phyloP scores from a whole-genome alignment of 2,113 vertebrate genomes.

The Prionailurus viverrinus region DNA sequence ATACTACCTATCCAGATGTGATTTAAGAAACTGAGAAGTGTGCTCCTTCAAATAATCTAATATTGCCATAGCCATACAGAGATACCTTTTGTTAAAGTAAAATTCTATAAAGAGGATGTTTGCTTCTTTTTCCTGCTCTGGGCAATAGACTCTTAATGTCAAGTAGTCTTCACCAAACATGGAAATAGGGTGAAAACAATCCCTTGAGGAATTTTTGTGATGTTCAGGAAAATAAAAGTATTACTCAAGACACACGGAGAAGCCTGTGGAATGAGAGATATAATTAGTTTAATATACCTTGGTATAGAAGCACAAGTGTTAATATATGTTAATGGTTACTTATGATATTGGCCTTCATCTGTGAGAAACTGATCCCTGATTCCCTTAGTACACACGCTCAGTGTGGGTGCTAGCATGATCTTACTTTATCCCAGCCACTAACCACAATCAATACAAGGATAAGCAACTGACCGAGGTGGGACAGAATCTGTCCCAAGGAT shows the following conservation, averaged over 20 bases:
- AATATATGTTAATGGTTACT: not conserved
- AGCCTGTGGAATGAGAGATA: not conserved
- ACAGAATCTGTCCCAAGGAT: not conserved
- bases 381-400: not conserved
- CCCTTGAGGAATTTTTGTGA: not conserved
- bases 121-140: not conserved
- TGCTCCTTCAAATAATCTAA: not conserved
- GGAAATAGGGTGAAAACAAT: not conserved
- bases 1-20: not conserved
- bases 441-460: not conserved
- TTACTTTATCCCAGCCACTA: not conserved
- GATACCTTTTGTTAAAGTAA: constrained; percentile 13
- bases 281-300: not conserved
- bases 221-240: not conserved
- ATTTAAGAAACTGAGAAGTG: not conserved
- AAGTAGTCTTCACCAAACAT: not conserved
- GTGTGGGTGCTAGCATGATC: not conserved
- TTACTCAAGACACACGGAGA: not conserved
- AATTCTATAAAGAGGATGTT: not conserved
- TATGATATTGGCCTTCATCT: not conserved
- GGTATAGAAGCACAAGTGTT: not conserved
- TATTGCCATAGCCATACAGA: not conserved
- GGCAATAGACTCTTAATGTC: not conserved
- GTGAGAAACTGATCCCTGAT: not conserved
- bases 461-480: not conserved